Conservation (phyloP, 2,888 invertebrate species). For the Parnassius smintheus region DNA sequence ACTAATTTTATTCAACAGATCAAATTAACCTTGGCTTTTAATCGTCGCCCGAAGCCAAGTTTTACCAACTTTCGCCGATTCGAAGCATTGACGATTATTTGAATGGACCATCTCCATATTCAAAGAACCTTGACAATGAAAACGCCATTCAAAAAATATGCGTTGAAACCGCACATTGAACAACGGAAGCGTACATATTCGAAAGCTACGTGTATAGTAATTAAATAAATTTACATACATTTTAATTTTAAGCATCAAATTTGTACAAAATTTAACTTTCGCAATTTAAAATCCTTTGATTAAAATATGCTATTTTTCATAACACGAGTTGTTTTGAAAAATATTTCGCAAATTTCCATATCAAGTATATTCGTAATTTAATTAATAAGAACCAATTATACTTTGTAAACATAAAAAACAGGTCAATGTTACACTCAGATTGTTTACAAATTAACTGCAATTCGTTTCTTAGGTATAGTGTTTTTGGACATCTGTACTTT, state of each 20-base stretch:
- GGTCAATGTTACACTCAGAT: slow-evolving; percentile 19
- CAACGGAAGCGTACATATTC: background rate
- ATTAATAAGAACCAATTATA: background rate
- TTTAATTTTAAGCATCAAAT: background rate
- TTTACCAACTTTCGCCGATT: slow-evolving; percentile 19
- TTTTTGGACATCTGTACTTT: background rate
- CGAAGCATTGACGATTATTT: background rate
- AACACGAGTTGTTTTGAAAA: no score
- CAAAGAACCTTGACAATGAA: slow-evolving; percentile 21
- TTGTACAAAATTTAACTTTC: background rate
- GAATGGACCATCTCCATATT: slow-evolving; percentile 13
- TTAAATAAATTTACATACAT: background rate
- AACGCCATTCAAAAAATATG: background rate
- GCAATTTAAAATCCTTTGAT: background rate
- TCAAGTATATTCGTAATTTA: slow-evolving; percentile 1
- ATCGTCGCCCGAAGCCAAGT: slow-evolving; percentile 1
- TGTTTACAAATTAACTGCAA: slow-evolving; percentile 15
- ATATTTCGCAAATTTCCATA: background rate
- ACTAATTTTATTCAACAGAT: slow-evolving; percentile 18
- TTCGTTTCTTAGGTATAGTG: slow-evolving; percentile 1
- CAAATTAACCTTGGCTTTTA: slow-evolving; percentile 24
- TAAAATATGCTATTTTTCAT: background rate
- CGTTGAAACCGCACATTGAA: background rate
- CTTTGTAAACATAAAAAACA: slow-evolving; percentile 1
- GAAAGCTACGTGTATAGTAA: slow-evolving; percentile 10